Percentiles rank a stretch among this genome's conserved stretches.
Evolutionary conservation across 2,888 invertebrate genomes (phyloP).

Genomic region (Pandemis cinnamomeana): DNA sequence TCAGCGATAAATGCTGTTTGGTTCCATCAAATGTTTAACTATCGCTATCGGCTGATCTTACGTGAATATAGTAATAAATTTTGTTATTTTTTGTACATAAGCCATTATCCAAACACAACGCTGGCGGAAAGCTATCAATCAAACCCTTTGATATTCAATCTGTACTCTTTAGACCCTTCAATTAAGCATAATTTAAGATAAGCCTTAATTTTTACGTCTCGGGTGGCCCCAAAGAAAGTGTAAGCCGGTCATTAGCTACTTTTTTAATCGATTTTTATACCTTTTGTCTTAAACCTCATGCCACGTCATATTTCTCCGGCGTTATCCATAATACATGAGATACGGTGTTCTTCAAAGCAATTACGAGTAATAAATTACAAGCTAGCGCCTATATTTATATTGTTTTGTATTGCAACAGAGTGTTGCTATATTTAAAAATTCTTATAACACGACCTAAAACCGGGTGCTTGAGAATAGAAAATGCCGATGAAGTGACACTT

Average conservation of each 20-base stretch:
- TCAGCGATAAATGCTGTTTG: slow-evolving; percentile 19
- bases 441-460: slow-evolving; percentile 48
- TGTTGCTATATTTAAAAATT: slow-evolving; percentile 32
- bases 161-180: slow-evolving; percentile 76
- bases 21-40: slow-evolving; percentile 41
- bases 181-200: slow-evolving; percentile 83
- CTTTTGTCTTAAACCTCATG: slow-evolving; percentile 78
- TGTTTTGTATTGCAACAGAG: slow-evolving; percentile 34
- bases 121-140: slow-evolving; percentile 75
- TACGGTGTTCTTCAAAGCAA: slow-evolving; percentile 73
- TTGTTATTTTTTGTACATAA: slow-evolving; percentile 58
- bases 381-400: slow-evolving; percentile 65
- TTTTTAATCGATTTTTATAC: slow-evolving; percentile 68
- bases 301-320: slow-evolving; percentile 71
- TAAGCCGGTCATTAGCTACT: slow-evolving; percentile 77
- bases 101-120: slow-evolving; percentile 61
- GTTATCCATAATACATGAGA: slow-evolving; percentile 82
- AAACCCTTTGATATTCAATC: slow-evolving; percentile 79
- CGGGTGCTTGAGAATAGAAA: slow-evolving; percentile 52
- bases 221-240: slow-evolving; percentile 78
- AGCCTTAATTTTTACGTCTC: slow-evolving; percentile 80
- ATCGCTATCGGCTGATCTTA: slow-evolving; percentile 47
- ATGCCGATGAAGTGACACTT: slow-evolving; percentile 51
- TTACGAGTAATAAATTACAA: slow-evolving; percentile 81
- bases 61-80: slow-evolving; percentile 65